Percentiles rank a stretch among this genome's conserved stretches.
Evolutionary conservation across 2,113 vertebrate species (phyloP).

Genomic region (Phoxinus phoxinus): DNA sequence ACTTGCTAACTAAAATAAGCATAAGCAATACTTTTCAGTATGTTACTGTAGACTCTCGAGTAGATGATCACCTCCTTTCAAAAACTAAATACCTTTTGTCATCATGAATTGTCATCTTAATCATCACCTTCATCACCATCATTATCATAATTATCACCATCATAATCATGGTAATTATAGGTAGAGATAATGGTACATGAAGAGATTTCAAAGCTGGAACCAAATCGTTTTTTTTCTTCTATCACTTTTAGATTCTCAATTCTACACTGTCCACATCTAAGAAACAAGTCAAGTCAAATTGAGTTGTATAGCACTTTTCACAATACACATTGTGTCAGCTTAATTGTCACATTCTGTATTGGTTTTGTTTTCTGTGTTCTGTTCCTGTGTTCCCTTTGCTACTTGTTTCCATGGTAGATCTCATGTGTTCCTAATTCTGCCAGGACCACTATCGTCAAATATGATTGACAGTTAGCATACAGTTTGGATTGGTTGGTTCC

Average conservation of each 20-base stretch:
- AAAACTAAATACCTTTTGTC: background rate
- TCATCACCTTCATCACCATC: background rate
- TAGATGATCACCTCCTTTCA: constrained; percentile 6
- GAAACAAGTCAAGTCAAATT: background rate
- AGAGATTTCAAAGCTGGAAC: background rate
- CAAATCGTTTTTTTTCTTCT: background rate
- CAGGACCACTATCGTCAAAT: no score
- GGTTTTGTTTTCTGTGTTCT: no score
- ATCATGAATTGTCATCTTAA: background rate
- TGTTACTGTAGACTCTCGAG: background rate
- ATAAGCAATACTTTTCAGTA: background rate
- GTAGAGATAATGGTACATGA: background rate
- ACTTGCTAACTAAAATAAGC: background rate
- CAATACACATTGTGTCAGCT: background rate
- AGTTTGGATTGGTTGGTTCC: no score
- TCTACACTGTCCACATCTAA: background rate
- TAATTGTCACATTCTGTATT: no score
- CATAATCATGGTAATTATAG: constrained; percentile 19
- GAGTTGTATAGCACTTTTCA: background rate
- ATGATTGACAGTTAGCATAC: no score
- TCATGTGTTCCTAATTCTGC: no score
- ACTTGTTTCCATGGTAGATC: no score
- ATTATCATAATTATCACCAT: constrained; percentile 11
- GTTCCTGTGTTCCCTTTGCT: no score
- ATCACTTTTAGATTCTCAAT: background rate